phyloP scores from a whole-genome alignment of 2,888 invertebrate species.

The Lissocephala sabroskyi region DNA sequence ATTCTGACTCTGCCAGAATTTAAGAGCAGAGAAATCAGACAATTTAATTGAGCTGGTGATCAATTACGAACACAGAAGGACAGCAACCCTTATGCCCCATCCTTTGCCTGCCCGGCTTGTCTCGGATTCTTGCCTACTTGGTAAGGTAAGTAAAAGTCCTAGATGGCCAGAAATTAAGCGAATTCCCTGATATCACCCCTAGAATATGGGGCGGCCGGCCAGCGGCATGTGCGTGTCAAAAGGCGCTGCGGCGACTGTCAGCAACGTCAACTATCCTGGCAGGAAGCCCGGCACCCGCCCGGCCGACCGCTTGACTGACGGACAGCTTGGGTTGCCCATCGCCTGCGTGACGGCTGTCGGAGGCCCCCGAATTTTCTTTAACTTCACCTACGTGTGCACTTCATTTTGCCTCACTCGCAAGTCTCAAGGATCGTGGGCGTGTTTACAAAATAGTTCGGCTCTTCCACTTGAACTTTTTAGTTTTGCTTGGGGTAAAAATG shows the following conservation, averaged over 20 bases:
- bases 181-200: too few relatives aligned
- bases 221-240: slow-evolving; percentile 7
- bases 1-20: too few relatives aligned
- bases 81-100: too few relatives aligned
- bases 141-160: too few relatives aligned
- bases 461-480: slow-evolving; percentile 52
- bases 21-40: too few relatives aligned
- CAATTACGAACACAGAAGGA: too few relatives aligned
- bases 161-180: too few relatives aligned
- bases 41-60: too few relatives aligned
- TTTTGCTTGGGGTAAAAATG: slow-evolving; percentile 38
- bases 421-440: slow-evolving; percentile 20
- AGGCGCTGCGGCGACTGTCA: slow-evolving; percentile 8
- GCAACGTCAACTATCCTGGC: slow-evolving; percentile 7
- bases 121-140: too few relatives aligned
- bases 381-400: slow-evolving; percentile 46
- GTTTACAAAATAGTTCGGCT: slow-evolving; percentile 54
- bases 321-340: slow-evolving; percentile 44
- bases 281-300: slow-evolving; percentile 1
- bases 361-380: slow-evolving; percentile 19
- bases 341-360: slow-evolving; percentile 47
- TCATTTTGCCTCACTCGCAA: slow-evolving; percentile 45
- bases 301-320: slow-evolving; percentile 19
- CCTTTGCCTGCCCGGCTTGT: too few relatives aligned
- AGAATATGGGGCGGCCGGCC: too few relatives aligned